Percentiles rank a stretch among this genome's conserved stretches.
Evolutionary conservation across 2,888 invertebrate genomes (phyloP).

Genomic region (Ryuthela nishihirai): DNA sequence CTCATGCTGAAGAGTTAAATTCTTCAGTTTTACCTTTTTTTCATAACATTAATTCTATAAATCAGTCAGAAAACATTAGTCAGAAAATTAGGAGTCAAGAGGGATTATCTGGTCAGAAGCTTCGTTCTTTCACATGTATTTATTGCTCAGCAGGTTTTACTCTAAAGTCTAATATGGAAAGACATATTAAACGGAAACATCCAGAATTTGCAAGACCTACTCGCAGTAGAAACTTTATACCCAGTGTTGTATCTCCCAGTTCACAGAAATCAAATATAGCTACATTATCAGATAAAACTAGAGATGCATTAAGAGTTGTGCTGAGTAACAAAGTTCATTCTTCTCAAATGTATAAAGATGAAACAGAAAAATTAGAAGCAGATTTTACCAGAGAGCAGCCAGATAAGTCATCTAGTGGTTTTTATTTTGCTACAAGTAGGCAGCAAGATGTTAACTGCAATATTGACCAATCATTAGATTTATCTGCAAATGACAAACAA

Average conservation of each 20-base stretch:
- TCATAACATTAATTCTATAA: constrained; percentile 5
- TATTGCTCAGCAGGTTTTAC: constrained; percentile 88
- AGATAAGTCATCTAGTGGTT: no score
- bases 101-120: constrained; percentile 26
- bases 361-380: background rate
- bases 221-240: constrained; percentile 32
- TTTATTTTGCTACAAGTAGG: no score
- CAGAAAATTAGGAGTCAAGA: constrained; percentile 2
- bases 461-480: no score
- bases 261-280: constrained; percentile 22
- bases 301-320: constrained; percentile 39
- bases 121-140: constrained; percentile 79
- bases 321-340: constrained; percentile 36
- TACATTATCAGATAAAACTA: constrained; percentile 40
- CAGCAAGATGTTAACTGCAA: no score
- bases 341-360: background rate
- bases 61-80: background rate
- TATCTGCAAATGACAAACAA: no score
- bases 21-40: constrained; percentile 9
- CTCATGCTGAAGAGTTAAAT: no score
- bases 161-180: constrained; percentile 83
- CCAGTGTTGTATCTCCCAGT: constrained; percentile 22
- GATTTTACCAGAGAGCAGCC: no score
- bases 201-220: constrained; percentile 61
- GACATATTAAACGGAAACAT: constrained; percentile 91